Conservation (phyloP, 2,797 vertebrate genomes). For the Hypotaenidia okinawae region DNA sequence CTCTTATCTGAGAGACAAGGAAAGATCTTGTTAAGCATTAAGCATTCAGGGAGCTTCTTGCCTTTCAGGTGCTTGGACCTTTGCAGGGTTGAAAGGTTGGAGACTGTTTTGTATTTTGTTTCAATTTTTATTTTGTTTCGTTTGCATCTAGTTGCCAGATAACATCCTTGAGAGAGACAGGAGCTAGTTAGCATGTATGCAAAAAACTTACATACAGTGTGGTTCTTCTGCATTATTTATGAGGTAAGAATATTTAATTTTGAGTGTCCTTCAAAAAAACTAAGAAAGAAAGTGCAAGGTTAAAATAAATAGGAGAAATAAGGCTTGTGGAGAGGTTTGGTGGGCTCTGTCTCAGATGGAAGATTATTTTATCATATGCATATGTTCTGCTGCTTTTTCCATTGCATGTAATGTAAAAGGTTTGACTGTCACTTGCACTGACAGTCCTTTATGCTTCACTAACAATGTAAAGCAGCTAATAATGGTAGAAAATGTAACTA, state of each 20-base stretch:
- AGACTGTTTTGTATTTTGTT: neutral
- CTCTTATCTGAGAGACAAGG: accelerated
- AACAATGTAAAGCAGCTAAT: neutral
- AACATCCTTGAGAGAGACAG: neutral
- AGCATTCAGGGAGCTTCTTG: neutral
- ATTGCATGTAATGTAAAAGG: neutral
- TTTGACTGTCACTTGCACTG: neutral
- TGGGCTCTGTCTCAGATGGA: neutral
- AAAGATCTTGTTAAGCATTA: neutral
- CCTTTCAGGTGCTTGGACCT: neutral
- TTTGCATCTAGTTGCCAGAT: neutral
- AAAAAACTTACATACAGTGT: neutral
- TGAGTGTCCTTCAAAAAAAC: neutral
- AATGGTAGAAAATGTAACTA: neutral
- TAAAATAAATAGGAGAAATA: neutral
- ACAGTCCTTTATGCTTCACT: neutral
- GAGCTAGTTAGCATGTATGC: neutral
- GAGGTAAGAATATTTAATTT: neutral
- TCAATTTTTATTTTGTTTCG: neutral
- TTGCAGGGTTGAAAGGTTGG: neutral
- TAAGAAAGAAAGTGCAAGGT: neutral
- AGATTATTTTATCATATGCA: neutral
- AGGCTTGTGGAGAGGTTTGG: neutral
- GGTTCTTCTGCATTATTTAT: neutral
- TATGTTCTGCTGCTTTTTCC: neutral